Evolutionary conservation across 2,888 invertebrate genomes (phyloP), one percentile per base, ranked within the genome.

Genomic region (Cataglyphis rosenhaueri): DNA sequence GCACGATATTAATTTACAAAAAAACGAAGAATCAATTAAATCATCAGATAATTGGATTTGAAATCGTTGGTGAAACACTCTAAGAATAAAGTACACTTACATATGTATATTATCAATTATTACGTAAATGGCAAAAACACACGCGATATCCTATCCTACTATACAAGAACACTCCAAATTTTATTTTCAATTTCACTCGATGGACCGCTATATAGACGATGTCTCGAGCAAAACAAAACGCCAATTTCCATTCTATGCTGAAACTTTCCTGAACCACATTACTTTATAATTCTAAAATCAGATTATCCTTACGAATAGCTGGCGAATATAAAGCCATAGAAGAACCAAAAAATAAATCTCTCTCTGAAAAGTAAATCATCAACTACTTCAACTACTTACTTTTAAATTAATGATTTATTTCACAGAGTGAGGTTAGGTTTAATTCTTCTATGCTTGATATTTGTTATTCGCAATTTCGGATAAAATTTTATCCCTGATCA

Each of bases 81-180:
- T 44, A 59, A 64, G 64, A 81, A 9, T 48, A 75, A 55, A 66
- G 25, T 76, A 81, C 38, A 65, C 55, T 29, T 44, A 78, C 6
- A 75, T 41, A 41, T 21, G 15, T 59, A 32, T 41, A 71, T 71
- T 12, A 71, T 21, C 57, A 59, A 59, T 44, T 18, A 44, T 71
- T 79, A 79, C 21, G 0, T 44, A 44, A 71, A 79, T 79, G 59
- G 57, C 78, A 52, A 59, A 65, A 21, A 79, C 74, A 52, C 41
- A n/a, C 32, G 41, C 29, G n/a, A 2, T 25, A 59, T 21, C 44
- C 59, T 79, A 79, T 44, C 3, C 71, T 79, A 79, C 21, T 44
- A 71, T 48, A 44, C 57, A 71, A 79, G 68, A 79, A 71, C 59
- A 79, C 8, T 79, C 44, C 59, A 59, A 59, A 8, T 71, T 79